These are phyloP conservation scores for Sebastes iracundus DNA, from an alignment of 2,797 vertebrate genomes.

Conservation along the genomic window DNA sequence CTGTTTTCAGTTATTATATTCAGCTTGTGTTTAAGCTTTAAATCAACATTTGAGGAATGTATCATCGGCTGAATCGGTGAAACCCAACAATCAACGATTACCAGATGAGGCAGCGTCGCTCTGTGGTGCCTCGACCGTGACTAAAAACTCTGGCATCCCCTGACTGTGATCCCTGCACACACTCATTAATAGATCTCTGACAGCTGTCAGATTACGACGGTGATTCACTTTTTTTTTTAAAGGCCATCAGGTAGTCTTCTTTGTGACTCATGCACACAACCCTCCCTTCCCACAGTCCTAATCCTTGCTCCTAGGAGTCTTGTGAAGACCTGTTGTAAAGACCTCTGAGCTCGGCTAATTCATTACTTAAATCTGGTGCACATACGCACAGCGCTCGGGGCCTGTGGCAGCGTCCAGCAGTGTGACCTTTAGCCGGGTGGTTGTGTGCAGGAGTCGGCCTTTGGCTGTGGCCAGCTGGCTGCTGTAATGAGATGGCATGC, in stretches of 20 bases:
- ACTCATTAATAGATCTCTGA: constrained; percentile 58
- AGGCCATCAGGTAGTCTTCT: constrained; percentile 39
- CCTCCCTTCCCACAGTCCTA: constrained; percentile 9
- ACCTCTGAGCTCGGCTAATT: constrained; percentile 14
- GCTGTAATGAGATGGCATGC: constrained; percentile 82
- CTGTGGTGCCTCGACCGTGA: constrained; percentile 10
- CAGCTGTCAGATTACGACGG: constrained; percentile 55
- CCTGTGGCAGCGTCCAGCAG: constrained; percentile 26
- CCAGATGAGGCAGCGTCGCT: constrained; percentile 12
- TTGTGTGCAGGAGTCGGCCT: constrained; percentile 68
- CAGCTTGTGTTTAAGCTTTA: constrained; percentile 16
- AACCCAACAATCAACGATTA: neutral
- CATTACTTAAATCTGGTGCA: neutral
- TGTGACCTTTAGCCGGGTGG: constrained; percentile 76
- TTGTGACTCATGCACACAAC: constrained; percentile 51
- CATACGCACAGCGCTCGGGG: neutral
- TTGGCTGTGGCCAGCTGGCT: constrained; percentile 81
- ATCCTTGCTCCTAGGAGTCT: constrained; percentile 31
- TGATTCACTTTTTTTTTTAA: constrained; percentile 46
- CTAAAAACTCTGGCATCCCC: constrained; percentile 37
- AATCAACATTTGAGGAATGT: constrained; percentile 17
- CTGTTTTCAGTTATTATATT: constrained; percentile 26
- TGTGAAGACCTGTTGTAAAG: constrained; percentile 56
- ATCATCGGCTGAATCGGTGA: constrained; percentile 23
- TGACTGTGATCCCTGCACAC: constrained; percentile 25